phyloP scores from a whole-genome alignment of 1,140 invertebrate genomes.

The Palaemon carinicauda region DNA sequence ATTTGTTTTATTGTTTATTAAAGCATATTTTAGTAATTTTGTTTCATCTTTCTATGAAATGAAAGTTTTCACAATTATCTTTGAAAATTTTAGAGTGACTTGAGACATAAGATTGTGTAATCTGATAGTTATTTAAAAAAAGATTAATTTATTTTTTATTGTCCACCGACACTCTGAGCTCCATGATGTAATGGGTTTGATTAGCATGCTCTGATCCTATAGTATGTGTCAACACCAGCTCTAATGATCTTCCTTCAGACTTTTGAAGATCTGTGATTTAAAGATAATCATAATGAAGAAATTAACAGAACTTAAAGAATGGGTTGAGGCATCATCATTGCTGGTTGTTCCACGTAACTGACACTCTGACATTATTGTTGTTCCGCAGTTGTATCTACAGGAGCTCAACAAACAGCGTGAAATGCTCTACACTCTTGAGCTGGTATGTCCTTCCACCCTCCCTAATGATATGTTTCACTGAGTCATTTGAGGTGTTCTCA shows the following conservation, averaged over 20 bases:
- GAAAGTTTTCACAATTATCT: too few relatives aligned
- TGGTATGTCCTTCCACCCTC: constrained; percentile 70
- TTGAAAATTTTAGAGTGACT: too few relatives aligned
- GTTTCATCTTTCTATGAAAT: too few relatives aligned
- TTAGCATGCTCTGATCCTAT: constrained; percentile 39
- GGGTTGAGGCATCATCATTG: not conserved
- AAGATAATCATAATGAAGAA: not conserved
- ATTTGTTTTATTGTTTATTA: too few relatives aligned
- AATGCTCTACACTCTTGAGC: constrained; percentile 83
- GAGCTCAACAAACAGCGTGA: constrained; percentile 88
- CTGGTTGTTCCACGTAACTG: constrained; percentile 28
- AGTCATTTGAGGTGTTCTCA: not conserved
- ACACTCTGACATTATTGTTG: constrained; percentile 54
- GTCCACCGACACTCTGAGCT: constrained; percentile 31
- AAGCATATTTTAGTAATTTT: too few relatives aligned
- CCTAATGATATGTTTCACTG: not conserved
- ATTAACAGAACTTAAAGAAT: not conserved
- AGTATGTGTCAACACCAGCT: not conserved
- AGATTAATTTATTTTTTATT: not conserved
- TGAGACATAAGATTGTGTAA: too few relatives aligned
- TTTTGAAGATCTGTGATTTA: not conserved
- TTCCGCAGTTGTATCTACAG: constrained; percentile 79
- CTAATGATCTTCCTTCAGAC: not conserved
- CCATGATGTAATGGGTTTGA: constrained; percentile 29
- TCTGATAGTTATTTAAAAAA: not conserved